Conservation (phyloP, 2,113 vertebrate genomes). For the Tylochromis polylepis region DNA sequence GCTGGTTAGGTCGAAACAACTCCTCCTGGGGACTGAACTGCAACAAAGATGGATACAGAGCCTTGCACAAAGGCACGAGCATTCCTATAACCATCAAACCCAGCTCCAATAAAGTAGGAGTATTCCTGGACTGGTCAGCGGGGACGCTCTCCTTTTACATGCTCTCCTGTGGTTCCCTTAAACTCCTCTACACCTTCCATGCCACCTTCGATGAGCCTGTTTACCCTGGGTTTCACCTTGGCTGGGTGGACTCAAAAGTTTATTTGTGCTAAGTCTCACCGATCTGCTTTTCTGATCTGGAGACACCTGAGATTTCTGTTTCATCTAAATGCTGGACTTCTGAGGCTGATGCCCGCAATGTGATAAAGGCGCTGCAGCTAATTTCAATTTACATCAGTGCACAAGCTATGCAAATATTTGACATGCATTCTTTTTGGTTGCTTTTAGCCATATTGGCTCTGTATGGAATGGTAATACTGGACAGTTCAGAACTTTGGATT, state of each 20-base stretch:
- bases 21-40: slow-evolving; percentile 57
- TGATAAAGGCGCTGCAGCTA: neutral
- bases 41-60: slow-evolving; percentile 12
- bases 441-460: neutral
- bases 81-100: neutral
- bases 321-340: neutral
- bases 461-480: neutral
- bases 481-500: neutral
- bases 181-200: slow-evolving; percentile 40
- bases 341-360: neutral
- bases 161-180: neutral
- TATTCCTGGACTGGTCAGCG: slow-evolving; percentile 46
- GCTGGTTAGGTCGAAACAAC: slow-evolving; percentile 51
- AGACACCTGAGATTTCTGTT: neutral
- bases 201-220: slow-evolving; percentile 48
- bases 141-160: slow-evolving; percentile 50
- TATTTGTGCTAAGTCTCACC: neutral
- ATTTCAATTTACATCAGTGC: neutral
- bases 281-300: neutral
- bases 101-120: slow-evolving; percentile 35
- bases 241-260: slow-evolving; percentile 42
- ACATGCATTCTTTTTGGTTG: neutral
- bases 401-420: neutral
- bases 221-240: slow-evolving; percentile 43
- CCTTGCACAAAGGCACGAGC: neutral